Percentiles rank a stretch among this genome's conserved stretches.
These are phyloP conservation scores for Numenius phaeopus DNA, from an alignment of 2,797 vertebrate genomes.

Conservation along the genomic window DNA sequence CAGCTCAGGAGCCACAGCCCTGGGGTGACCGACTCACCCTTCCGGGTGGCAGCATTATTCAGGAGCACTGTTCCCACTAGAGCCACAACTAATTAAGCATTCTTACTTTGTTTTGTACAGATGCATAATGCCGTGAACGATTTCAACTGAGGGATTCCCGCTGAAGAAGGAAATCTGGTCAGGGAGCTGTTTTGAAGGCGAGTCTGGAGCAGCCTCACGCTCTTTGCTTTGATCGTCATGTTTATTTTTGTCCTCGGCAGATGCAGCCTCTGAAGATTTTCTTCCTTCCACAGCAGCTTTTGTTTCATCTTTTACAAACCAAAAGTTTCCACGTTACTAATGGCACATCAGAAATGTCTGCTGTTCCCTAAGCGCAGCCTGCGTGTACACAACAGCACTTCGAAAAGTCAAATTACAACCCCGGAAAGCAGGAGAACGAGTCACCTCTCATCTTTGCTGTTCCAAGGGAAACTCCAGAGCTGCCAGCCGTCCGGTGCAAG, in stretches of 20 bases:
- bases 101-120: conserved; percentile 98
- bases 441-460: background rate
- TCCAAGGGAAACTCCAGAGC: background rate
- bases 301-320: conserved; percentile 72
- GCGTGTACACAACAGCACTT: background rate
- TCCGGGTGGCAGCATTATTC: background rate
- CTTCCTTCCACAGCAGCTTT: conserved; percentile 56
- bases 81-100: background rate
- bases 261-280: conserved; percentile 63
- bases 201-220: conserved; percentile 80
- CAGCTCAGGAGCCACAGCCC: background rate
- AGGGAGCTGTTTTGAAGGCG: conserved; percentile 94
- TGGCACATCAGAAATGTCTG: accelerated
- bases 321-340: conserved; percentile 44
- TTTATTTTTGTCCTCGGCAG: conserved; percentile 67
- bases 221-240: conserved; percentile 67
- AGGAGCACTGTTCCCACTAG: background rate
- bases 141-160: conserved; percentile 96
- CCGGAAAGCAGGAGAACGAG: background rate
- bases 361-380: background rate
- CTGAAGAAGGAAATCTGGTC: conserved; percentile 99
- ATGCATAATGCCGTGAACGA: conserved; percentile 97
- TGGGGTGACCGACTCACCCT: background rate
- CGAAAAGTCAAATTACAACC: accelerated
- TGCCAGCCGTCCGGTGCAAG: accelerated